Conservation (phyloP, 2,888 invertebrate genomes). For the Aporophyla nigra region DNA sequence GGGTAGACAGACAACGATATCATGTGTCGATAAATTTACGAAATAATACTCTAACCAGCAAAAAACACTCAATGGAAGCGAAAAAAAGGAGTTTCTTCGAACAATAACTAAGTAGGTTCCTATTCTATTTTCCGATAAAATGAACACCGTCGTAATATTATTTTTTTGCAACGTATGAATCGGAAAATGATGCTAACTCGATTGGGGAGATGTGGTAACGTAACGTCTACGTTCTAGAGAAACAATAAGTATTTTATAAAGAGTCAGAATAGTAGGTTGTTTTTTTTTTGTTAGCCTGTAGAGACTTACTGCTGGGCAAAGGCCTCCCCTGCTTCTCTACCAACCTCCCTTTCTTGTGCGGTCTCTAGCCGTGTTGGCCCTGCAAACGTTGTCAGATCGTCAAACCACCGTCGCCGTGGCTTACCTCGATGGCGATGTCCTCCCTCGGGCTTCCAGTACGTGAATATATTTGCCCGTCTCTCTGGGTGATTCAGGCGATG, state of each 20-base stretch:
- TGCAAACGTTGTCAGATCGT: no score
- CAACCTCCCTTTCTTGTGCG: no score
- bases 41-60: constrained; percentile 45
- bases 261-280: background rate
- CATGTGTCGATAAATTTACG: constrained; percentile 48
- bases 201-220: background rate
- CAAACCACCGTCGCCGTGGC: no score
- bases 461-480: background rate
- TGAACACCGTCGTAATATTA: constrained; percentile 30
- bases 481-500: background rate
- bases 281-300: no score
- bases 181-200: constrained; percentile 11
- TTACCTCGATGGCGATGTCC: background rate
- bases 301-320: no score
- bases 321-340: no score
- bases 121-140: constrained; percentile 41
- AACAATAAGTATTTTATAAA: background rate
- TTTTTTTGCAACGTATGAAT: constrained; percentile 44
- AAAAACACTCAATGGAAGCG: constrained; percentile 31
- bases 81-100: constrained; percentile 32
- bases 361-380: no score
- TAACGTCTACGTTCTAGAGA: background rate
- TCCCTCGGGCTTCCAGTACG: background rate
- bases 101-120: constrained; percentile 23
- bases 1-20: constrained; percentile 24